Evolutionary conservation across 2,797 vertebrate species (phyloP).

Genomic region (Pteropus rufus): DNA sequence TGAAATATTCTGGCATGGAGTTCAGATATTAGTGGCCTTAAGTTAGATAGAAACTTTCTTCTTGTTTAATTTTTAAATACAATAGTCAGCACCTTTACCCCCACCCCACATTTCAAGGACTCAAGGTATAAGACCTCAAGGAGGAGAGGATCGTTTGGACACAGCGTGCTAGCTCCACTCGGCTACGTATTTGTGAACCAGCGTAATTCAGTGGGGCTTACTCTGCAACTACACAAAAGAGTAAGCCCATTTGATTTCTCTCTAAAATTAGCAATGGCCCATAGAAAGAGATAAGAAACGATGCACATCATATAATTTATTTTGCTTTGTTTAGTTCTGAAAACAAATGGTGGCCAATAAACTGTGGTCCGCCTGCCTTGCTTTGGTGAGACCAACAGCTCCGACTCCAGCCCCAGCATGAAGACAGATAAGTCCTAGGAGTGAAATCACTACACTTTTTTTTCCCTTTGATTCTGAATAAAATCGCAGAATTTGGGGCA

Average conservation of each 20-base stretch:
- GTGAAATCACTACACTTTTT: not conserved
- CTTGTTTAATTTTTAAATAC: not conserved
- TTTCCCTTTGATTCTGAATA: conserved; percentile 29
- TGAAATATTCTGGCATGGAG: not conserved
- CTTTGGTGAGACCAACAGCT: not conserved
- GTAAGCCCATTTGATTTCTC: not conserved
- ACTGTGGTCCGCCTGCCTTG: not conserved
- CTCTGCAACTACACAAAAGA: not conserved
- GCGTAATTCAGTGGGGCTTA: not conserved
- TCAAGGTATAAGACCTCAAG: not conserved
- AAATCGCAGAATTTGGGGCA: conserved; percentile 1
- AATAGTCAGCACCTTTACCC: not conserved
- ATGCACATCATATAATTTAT: not conserved
- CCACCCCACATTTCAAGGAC: not conserved
- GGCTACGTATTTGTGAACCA: not conserved
- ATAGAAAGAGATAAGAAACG: not conserved
- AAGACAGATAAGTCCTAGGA: not conserved
- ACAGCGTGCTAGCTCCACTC: not conserved
- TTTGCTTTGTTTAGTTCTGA: not conserved
- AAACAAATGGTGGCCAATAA: not conserved
- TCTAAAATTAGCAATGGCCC: not conserved
- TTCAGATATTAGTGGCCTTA: not conserved
- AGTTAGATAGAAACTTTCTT: not conserved
- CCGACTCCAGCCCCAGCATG: not conserved
- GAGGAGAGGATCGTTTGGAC: not conserved